Evolutionary conservation across 1,140 invertebrate species (phyloP).

Genomic region (Drosophila willistoni): DNA sequence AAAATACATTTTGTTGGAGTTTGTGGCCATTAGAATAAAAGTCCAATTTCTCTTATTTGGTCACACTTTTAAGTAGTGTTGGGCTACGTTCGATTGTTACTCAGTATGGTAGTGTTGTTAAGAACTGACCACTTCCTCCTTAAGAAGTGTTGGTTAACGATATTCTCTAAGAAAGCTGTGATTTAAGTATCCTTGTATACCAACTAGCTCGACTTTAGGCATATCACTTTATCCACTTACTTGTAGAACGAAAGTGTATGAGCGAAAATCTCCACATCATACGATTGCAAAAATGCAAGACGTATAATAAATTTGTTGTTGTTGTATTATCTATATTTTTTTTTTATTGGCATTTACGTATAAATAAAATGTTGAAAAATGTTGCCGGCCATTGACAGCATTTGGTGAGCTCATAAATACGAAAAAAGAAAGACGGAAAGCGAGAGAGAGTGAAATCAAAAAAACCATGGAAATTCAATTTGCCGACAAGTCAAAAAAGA

Average conservation of each 20-base stretch:
- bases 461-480: conserved; percentile 19
- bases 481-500: conserved; percentile 29
- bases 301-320: conserved; percentile 10
- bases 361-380: conserved; percentile 44
- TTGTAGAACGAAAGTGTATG: conserved; percentile 7
- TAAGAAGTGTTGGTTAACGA: too few species aligned
- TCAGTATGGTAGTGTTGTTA: too few species aligned
- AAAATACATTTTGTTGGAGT: too few species aligned
- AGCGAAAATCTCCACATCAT: not conserved
- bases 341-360: conserved; percentile 27
- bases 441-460: not conserved
- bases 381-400: conserved; percentile 47
- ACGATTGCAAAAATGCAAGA: conserved; percentile 18
- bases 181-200: too few species aligned
- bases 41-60: too few species aligned
- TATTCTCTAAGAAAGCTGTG: too few species aligned
- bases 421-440: conserved; percentile 20
- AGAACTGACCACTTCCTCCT: too few species aligned
- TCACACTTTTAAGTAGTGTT: too few species aligned
- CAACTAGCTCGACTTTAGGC: too few species aligned
- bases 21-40: too few species aligned
- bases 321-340: conserved; percentile 5
- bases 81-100: too few species aligned
- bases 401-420: conserved; percentile 33
- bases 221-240: not conserved